These are phyloP conservation scores for Beroe ovata DNA, from an alignment of 37 sponge, comb jelly and placozoan species.

Conservation along the genomic window DNA sequence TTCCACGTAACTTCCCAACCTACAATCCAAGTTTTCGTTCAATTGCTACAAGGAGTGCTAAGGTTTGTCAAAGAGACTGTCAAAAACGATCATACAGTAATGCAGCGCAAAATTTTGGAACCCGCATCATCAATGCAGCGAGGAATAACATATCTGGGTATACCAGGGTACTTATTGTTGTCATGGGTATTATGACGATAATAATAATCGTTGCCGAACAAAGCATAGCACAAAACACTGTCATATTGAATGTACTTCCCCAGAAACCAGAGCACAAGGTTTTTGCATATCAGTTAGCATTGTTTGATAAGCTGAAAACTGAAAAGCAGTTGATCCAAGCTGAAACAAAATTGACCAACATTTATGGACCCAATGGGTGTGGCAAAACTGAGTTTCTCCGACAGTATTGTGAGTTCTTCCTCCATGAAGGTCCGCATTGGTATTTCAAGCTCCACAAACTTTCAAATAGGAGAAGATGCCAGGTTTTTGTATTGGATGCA, in stretches of 20 bases:
- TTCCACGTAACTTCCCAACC: not conserved
- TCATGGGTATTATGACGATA: constrained; percentile 39
- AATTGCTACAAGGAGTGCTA: not conserved
- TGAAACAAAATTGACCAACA: not conserved
- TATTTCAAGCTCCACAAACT: constrained; percentile 54
- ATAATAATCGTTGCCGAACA: constrained; percentile 52
- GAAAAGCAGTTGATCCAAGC: not conserved
- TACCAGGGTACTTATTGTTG: constrained; percentile 45
- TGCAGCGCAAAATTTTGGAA: not conserved
- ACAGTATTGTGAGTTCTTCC: constrained; percentile 24
- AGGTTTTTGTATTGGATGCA: constrained; percentile 32
- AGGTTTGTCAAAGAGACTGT: not conserved
- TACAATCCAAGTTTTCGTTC: not conserved
- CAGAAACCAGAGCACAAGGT: constrained; percentile 11
- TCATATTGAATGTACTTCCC: constrained; percentile 37
- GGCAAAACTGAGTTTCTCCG: constrained; percentile 58
- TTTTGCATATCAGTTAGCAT: not conserved
- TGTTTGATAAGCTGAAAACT: not conserved
- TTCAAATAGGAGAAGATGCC: constrained; percentile 29
- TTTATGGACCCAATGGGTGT: constrained; percentile 25
- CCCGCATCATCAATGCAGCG: not conserved
- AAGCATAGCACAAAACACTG: not conserved
- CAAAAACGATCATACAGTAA: not conserved
- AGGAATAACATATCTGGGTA: constrained; percentile 50
- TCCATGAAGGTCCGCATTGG: constrained; percentile 35